Conservation (phyloP, 2,888 invertebrate species). For the Ophonus ardosiacus region DNA sequence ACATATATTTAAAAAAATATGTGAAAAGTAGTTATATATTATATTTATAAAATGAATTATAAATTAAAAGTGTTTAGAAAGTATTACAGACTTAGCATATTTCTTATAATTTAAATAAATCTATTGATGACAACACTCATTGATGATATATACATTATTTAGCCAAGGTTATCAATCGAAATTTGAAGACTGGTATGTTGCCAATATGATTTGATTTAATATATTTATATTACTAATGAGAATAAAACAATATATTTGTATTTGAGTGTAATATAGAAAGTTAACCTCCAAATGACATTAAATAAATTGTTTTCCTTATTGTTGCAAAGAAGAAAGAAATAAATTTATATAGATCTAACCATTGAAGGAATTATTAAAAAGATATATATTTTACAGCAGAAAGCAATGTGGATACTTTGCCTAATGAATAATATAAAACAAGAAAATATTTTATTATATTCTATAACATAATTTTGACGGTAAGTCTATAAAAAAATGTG, state of each 20-base stretch:
- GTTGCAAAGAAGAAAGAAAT: conserved; percentile 6
- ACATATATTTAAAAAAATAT: conserved; percentile 23
- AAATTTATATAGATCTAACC: not conserved
- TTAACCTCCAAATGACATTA: conserved; percentile 56
- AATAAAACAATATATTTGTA: conserved; percentile 22
- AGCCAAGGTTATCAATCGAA: conserved; percentile 52
- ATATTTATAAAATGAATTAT: conserved; percentile 40
- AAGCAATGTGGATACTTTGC: conserved; percentile 53
- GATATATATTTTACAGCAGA: conserved; percentile 32
- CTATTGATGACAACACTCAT: conserved; percentile 53
- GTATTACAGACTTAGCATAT: conserved; percentile 22
- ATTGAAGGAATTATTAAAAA: not conserved
- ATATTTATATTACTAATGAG: conserved; percentile 25
- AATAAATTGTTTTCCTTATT: conserved; percentile 1
- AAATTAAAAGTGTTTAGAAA: conserved; percentile 35
- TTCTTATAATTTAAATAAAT: conserved; percentile 55
- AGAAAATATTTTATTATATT: conserved; percentile 56
- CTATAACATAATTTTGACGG: conserved; percentile 57
- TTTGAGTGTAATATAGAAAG: conserved; percentile 28
- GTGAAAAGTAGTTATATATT: conserved; percentile 22
- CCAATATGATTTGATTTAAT: conserved; percentile 31
- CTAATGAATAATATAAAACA: conserved; percentile 50
- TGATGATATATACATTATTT: conserved; percentile 44
- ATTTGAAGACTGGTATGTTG: conserved; percentile 60
- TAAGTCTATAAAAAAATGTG: not conserved